phyloP scores from a whole-genome alignment of 92 coral and sea anemone species.

The Bergia sp. region DNA sequence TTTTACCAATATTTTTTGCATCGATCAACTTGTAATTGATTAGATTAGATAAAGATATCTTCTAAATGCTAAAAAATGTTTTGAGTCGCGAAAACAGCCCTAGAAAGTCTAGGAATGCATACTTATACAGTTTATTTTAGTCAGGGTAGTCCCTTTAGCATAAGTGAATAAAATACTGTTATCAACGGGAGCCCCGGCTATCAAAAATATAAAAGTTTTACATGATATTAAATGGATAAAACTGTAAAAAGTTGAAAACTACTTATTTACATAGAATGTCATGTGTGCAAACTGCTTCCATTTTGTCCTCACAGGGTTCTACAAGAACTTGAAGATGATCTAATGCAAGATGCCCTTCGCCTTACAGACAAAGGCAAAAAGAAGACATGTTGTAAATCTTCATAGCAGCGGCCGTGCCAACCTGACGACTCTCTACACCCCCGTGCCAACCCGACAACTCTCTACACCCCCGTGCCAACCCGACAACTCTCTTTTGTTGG shows the following conservation, averaged over 20 bases:
- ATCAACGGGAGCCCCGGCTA: no score
- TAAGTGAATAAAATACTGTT: no score
- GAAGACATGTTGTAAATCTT: constrained; percentile 81
- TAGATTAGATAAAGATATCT: no score
- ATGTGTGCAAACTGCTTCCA: neutral
- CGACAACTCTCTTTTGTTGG: neutral
- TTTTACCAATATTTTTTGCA: no score
- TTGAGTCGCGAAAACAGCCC: neutral
- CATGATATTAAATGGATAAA: neutral
- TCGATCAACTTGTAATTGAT: no score
- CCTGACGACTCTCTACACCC: neutral
- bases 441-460: neutral
- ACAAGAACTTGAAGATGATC: constrained; percentile 92
- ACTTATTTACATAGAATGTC: neutral
- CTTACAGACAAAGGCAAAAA: constrained; percentile 66
- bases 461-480: neutral
- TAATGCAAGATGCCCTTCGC: constrained; percentile 83
- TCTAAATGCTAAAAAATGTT: neutral
- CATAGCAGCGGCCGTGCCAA: neutral
- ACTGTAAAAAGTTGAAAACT: neutral
- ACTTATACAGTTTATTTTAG: neutral
- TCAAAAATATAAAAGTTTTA: no score
- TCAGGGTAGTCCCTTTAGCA: no score
- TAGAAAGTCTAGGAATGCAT: neutral
- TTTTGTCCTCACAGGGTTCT: constrained; percentile 65